Base-by-base conservation (phyloP, 1,140 invertebrate genomes). In the Bombyx mandarina region DNA sequence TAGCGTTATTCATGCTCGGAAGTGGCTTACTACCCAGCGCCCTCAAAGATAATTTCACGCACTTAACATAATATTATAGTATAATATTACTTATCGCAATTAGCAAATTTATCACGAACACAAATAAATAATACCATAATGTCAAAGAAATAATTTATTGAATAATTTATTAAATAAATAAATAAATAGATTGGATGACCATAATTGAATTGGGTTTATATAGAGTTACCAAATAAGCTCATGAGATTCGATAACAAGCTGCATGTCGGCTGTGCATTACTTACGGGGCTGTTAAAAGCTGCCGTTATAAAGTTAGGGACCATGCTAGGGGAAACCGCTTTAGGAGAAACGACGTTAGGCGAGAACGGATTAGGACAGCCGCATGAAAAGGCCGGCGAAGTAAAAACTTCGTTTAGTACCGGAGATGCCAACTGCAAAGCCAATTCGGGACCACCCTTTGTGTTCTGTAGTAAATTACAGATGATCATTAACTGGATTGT, bases 401-500 rank as follows among this genome's bases (percentile, higher is more conserved):
- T 62, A 1, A 82, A 54, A 1, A 74, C 48, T 56, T 82, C 75
- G 35, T 75, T 76, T 7, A 83, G 56, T 43, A 80, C 64, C 2
- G 79, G 77, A 10, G 62, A 50, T 35, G 75, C 70, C 10, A 82
- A 54, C 56, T 79, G 61, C 8, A 73, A 50, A 12, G 69, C 70
- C 26, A 75, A 43, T 26, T 76, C 65, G 0, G 69, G 64, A 22
- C 65, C 68, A 3, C 67, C 68, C 48, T 66, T 69, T 0, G 56
- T 69, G 46, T 73, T 77, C 50, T 81, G 72, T 8, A 86, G 54
- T 43, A 83, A 58, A 61, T 83, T 81, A 46, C 63, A 67, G 5
- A 83, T 80, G 22, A 80, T 78, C 82, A 86, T 82, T 0, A 86
- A 51, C 43, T 86, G 77, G 9, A 86, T 57, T 0, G 79, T 77